Percentiles rank a stretch among this genome's conserved stretches.
Conservation (phyloP, 2,888 invertebrate genomes). For the Agonopterix arenella region DNA sequence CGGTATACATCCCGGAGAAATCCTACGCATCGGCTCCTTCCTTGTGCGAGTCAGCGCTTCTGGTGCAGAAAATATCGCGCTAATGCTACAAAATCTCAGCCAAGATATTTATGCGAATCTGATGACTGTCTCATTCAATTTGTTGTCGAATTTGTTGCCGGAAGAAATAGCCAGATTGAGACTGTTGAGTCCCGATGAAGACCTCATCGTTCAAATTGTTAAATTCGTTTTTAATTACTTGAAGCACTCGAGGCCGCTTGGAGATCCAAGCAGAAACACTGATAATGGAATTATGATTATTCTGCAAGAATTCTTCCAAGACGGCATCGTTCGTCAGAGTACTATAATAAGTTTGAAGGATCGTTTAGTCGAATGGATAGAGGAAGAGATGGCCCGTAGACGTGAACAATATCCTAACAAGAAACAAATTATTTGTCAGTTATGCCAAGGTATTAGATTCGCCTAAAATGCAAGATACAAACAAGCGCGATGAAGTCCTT, state of each 20-base stretch:
- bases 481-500: too few relatives aligned
- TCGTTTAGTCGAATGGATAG: slow-evolving; percentile 41
- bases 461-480: slow-evolving; percentile 16
- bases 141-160: slow-evolving; percentile 48
- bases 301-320: slow-evolving; percentile 62
- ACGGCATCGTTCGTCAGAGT: slow-evolving; percentile 51
- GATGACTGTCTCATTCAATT: slow-evolving; percentile 56
- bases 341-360: slow-evolving; percentile 51
- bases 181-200: slow-evolving; percentile 56
- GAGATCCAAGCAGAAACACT: slow-evolving; percentile 35
- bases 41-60: slow-evolving; percentile 51
- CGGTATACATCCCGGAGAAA: slow-evolving; percentile 57
- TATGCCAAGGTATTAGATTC: slow-evolving; percentile 50
- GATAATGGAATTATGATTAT: slow-evolving; percentile 56
- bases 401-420: slow-evolving; percentile 39
- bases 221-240: slow-evolving; percentile 62
- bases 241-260: slow-evolving; percentile 54
- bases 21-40: slow-evolving; percentile 50
- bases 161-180: slow-evolving; percentile 50
- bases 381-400: slow-evolving; percentile 37
- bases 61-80: slow-evolving; percentile 52
- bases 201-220: slow-evolving; percentile 57
- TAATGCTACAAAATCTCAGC: slow-evolving; percentile 49
- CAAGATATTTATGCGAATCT: slow-evolving; percentile 54
- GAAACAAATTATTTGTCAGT: slow-evolving; percentile 41